Conservation (phyloP, 2,113 vertebrate species). For the Seriola dumerili region DNA sequence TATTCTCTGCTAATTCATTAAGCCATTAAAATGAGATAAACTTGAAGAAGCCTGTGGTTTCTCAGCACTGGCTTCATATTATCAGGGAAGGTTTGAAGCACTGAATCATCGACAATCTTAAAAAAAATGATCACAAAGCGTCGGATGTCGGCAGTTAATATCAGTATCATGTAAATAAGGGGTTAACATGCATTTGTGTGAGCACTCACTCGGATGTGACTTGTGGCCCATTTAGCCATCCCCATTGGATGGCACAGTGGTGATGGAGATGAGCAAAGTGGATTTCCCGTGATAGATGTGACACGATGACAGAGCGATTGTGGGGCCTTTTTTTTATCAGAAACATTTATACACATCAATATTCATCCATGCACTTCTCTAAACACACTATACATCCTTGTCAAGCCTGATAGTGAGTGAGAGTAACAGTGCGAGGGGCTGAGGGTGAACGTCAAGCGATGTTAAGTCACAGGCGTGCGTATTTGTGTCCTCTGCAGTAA, state of each 20-base stretch:
- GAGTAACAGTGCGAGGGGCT: slow-evolving; percentile 5
- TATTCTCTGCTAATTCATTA: neutral
- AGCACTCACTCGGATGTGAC: slow-evolving; percentile 36
- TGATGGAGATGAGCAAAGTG: slow-evolving; percentile 71
- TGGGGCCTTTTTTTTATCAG: slow-evolving; percentile 63
- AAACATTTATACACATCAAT: slow-evolving; percentile 75
- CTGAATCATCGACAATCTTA: neutral
- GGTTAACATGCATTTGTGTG: slow-evolving; percentile 21
- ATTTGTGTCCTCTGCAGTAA: slow-evolving; percentile 10
- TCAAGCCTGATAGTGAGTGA: slow-evolving; percentile 36
- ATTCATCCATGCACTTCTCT: slow-evolving; percentile 65
- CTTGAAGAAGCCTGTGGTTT: neutral
- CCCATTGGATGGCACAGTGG: slow-evolving; percentile 58
- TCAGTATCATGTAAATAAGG: slow-evolving; percentile 36
- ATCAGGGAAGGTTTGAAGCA: neutral
- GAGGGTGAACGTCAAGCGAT: slow-evolving; percentile 9
- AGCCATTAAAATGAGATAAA: neutral
- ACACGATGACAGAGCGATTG: slow-evolving; percentile 60
- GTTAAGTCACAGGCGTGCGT: slow-evolving; percentile 6
- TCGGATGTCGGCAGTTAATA: neutral
- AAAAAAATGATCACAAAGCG: slow-evolving; percentile 13
- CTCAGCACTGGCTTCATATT: neutral
- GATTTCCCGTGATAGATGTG: slow-evolving; percentile 78
- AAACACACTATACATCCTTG: slow-evolving; percentile 57
- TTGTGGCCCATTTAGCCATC: slow-evolving; percentile 36